Percentiles rank a stretch among this genome's conserved stretches.
phyloP scores from a whole-genome alignment of 2,888 invertebrate genomes.

The Drosophila anceps region DNA sequence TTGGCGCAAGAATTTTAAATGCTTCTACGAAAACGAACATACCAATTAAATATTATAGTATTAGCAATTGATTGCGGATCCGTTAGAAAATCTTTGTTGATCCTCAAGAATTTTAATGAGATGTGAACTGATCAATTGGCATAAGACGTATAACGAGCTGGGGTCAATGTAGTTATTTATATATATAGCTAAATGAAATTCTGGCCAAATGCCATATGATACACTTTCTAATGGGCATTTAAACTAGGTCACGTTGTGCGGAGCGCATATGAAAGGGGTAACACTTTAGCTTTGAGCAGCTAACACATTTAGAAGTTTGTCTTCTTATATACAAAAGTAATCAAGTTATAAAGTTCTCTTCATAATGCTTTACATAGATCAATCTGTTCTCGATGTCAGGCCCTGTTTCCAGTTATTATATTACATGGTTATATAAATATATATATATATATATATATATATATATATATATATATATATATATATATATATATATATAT shows the following conservation, averaged over 20 bases:
- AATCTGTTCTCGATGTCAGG: not conserved
- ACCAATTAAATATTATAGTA: conserved; percentile 38
- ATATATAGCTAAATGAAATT: conserved; percentile 38
- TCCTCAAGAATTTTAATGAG: conserved; percentile 4
- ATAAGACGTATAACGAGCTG: not conserved
- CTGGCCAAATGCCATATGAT: conserved; percentile 67
- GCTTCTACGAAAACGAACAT: conserved; percentile 69
- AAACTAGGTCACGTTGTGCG: not conserved
- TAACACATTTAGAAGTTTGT: not conserved
- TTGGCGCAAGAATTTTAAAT: conserved; percentile 86
- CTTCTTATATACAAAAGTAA: not conserved
- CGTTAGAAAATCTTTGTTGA: not conserved
- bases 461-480: not conserved
- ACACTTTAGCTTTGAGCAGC: not conserved
- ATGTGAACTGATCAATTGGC: conserved; percentile 15
- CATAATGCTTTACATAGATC: not conserved
- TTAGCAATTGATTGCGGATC: not conserved
- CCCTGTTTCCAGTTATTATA: not conserved
- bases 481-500: not conserved
- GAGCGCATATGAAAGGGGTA: not conserved
- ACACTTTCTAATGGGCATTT: not conserved
- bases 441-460: not conserved
- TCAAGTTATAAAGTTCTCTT: not conserved
- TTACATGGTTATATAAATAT: not conserved
- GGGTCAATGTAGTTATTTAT: conserved; percentile 32